Evolutionary conservation across 2,888 invertebrate species (phyloP), one percentile per base, ranked within the genome.

Genomic region (Gerris lacustris): DNA sequence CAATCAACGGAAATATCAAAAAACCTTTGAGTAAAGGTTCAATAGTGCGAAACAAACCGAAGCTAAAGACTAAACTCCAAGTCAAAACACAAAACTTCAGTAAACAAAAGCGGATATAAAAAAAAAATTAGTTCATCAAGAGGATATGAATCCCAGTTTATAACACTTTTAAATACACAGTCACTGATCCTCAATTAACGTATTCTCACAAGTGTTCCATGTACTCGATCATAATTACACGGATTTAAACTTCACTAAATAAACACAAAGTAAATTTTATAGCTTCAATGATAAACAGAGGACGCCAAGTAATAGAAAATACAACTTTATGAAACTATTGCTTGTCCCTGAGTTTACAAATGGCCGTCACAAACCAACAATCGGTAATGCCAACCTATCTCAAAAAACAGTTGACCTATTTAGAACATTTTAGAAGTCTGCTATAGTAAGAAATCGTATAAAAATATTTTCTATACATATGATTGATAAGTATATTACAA

Each of bases 1-100:
- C 77, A 77, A 73, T 70, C 17, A 67, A 68, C 55, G 31, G 31
- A 31, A 31, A 31, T 31, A 31, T 31, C 31, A 31, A 31, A 31
- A 31, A 31, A 31, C 31, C 31, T 31, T 31, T 31, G 31, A 31
- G 31, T 31, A 31, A 31, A 31, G 31, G 31, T 31, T 31, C 31
- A 31, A 31, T 31, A 31, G 31, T 31, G 31, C 31, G 31, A 31
- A 31, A 31, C 1, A 31, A 31, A 31, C 31, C 31, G 31, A 31
- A 31, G 31, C 31, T 31, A 2, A 31, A 31, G 31, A 31, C 31
- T 31, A 31, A 31, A 31, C 31, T 31, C 31, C 31, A 31, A 31
- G 31, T 31, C 31, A 31, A 31, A 31, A 31, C 31, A 31, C 31
- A 31, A 31, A 31, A 31, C 31, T 31, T 31, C 31, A 31, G 4